Evolutionary conservation across 2,113 vertebrate species (phyloP).

Genomic region (Gobio gobio): DNA sequence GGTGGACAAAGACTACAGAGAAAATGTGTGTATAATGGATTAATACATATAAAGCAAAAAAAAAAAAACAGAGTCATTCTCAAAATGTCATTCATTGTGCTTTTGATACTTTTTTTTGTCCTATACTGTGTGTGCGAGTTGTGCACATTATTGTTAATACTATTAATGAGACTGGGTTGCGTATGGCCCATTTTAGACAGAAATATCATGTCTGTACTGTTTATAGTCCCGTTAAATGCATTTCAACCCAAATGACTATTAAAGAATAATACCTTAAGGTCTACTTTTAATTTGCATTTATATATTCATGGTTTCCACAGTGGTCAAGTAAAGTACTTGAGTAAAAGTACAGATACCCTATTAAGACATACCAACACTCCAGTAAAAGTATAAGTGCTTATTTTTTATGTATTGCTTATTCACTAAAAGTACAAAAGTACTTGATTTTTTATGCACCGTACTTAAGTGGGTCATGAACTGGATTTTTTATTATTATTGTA

Average conservation of each 20-base stretch:
- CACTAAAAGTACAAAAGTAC: too few species aligned
- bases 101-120: background rate
- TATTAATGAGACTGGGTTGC: background rate
- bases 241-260: too few species aligned
- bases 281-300: too few species aligned
- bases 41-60: background rate
- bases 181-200: background rate
- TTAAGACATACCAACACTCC: too few species aligned
- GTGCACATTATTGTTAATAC: background rate
- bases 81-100: background rate
- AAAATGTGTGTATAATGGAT: background rate
- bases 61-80: background rate
- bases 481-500: too few species aligned
- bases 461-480: too few species aligned
- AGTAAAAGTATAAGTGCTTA: background rate
- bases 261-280: too few species aligned
- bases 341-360: background rate
- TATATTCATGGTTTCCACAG: background rate
- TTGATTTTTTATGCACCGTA: too few species aligned
- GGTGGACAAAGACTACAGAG: background rate
- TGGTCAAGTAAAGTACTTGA: background rate
- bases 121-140: slow-evolving; percentile 26
- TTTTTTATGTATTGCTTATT: too few species aligned
- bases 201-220: background rate
- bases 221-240: too few species aligned